phyloP scores from a whole-genome alignment of 2,888 invertebrate species.

The Dolichopus griseipennis region DNA sequence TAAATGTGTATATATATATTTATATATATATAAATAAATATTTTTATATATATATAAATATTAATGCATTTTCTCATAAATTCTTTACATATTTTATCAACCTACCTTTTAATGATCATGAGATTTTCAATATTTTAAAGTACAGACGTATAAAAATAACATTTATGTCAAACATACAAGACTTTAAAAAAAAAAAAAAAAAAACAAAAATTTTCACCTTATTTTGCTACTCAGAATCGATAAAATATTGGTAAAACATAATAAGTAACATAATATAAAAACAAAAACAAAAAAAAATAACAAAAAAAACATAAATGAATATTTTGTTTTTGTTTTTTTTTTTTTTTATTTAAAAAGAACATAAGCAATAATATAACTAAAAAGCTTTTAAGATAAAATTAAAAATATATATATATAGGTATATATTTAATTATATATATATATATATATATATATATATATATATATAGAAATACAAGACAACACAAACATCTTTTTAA shows the following conservation, averaged over 20 bases:
- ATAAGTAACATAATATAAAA: background rate
- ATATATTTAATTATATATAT: no score
- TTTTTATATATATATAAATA: background rate
- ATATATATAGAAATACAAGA: background rate
- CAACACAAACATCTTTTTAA: slow-evolving; percentile 20
- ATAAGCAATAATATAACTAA: slow-evolving; percentile 28
- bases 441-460: no score
- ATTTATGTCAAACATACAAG: background rate
- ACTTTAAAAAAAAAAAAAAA: background rate
- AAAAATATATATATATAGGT: slow-evolving; percentile 8
- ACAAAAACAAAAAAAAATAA: no score
- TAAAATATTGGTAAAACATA: slow-evolving; percentile 6
- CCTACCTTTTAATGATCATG: background rate
- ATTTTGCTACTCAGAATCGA: slow-evolving; percentile 1
- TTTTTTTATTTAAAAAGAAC: slow-evolving; percentile 17
- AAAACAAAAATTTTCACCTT: background rate
- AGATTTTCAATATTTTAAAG: background rate
- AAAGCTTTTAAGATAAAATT: slow-evolving; percentile 33
- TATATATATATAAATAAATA: no score
- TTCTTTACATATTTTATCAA: slow-evolving; percentile 2
- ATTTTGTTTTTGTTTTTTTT: no score
- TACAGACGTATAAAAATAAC: background rate
- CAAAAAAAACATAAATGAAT: no score
- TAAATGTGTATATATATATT: no score
- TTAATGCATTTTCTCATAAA: background rate